Base-by-base conservation (phyloP, 2,113 vertebrate species). In the Dunckerocampus dactyliophorus region DNA sequence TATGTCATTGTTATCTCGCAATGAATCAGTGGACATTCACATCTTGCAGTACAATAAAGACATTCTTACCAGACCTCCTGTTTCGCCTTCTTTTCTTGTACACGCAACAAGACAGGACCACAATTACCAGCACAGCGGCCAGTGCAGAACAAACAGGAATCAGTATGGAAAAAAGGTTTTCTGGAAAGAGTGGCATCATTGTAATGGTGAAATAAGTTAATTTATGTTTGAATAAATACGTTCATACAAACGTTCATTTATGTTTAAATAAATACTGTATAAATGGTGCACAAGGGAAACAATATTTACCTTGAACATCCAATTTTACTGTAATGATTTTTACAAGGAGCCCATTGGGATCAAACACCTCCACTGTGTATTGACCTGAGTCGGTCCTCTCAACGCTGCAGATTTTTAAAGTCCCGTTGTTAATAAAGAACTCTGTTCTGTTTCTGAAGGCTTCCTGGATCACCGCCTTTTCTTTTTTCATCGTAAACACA, bases 241-340 rank as follows among this genome's bases (percentile, higher is more conserved):
- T n/a, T n/a, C n/a, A n/a, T n/a, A n/a, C n/a, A n/a, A n/a, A n/a
- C 34, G 17, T 9, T 37, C 3, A 24, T 15, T 37, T 6, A 17
- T 20, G 47, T 28, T 17, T 50, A 7, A 8, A 8, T 28, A n/a
- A 17, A 2, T n/a, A 51, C 13, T 10, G 17, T 19, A 19, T 19
- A n/a, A 47, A 46, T 46, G 45, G 15, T 6, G 47, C 47, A 49
- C 8, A 51, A 51, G 9, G 5, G 7, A 10, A 20, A 12, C n/a
- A 2, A 19, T 47, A 76, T 68, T 78, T 77, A 19, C 83, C 84
- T 81, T 79, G 39, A 39, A 88, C 65, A 34, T 74, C 47, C 47
- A 87, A 59, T 4, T 17, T 24, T 1, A 86, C 2, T 0, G 1
- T 0, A 2, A 74, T 4, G 0, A 1, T 43, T 39, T 6, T 55